A percentile compares a stretch with the other conserved stretches of the same genome.
phyloP scores from a whole-genome alignment of 2,113 vertebrate genomes.

The Nibea coibor region DNA sequence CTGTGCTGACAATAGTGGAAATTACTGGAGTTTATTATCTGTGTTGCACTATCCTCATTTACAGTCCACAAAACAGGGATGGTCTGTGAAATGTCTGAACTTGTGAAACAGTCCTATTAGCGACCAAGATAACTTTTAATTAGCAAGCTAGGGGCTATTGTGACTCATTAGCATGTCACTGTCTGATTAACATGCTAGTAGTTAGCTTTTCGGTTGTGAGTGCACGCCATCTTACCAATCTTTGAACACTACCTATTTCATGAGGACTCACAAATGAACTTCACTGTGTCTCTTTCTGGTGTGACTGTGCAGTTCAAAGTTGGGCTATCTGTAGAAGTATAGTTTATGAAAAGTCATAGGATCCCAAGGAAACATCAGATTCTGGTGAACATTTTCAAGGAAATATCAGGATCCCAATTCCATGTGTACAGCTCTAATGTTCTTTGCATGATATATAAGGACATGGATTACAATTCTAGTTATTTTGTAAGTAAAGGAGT shows the following conservation, averaged over 20 bases:
- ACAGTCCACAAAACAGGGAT: background rate
- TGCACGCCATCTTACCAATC: background rate
- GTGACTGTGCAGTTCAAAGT: background rate
- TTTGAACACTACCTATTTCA: background rate
- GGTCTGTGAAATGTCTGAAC: background rate
- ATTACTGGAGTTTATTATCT: background rate
- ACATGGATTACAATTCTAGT: background rate
- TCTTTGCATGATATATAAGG: background rate
- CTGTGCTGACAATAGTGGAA: background rate
- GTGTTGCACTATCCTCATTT: background rate
- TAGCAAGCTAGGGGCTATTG: background rate
- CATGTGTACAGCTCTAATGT: background rate
- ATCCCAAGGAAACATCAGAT: background rate
- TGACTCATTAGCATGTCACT: background rate
- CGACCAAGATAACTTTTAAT: background rate
- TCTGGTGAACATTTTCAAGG: background rate
- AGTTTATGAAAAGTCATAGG: background rate
- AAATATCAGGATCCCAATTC: background rate
- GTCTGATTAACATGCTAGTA: background rate
- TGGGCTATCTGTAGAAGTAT: background rate
- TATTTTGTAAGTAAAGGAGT: conserved; percentile 5
- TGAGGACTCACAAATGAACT: background rate
- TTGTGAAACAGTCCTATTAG: background rate
- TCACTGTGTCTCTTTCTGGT: background rate
- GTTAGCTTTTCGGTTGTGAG: background rate